A percentile compares a stretch with the other conserved stretches of the same genome.
Evolutionary conservation across 2,113 vertebrate species (phyloP).

Genomic region (Vicugna pacos): DNA sequence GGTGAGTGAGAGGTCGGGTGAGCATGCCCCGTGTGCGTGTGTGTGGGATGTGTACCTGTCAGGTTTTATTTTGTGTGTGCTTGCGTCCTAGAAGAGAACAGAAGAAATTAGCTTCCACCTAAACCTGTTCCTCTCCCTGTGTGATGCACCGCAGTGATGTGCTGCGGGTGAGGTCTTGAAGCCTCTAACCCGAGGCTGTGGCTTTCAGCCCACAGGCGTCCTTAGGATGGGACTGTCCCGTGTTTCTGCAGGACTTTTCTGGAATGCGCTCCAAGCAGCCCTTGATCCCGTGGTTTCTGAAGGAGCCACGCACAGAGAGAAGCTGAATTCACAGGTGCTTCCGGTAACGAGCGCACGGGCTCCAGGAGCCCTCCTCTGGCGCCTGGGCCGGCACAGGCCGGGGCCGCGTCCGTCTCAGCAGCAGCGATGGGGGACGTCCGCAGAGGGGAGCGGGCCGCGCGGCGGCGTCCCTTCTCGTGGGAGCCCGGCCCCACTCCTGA

Average conservation of each 20-base stretch:
- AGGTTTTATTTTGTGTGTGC: rapidly evolving
- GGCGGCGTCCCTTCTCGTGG: neutral
- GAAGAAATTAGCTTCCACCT: too few species aligned
- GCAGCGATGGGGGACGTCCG: rapidly evolving
- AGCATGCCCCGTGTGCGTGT: too few species aligned
- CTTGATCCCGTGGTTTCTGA: rapidly evolving
- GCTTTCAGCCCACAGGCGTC: neutral
- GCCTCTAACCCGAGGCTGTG: neutral
- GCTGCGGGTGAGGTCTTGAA: too few species aligned
- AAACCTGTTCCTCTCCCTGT: rapidly evolving
- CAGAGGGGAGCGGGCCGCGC: neutral
- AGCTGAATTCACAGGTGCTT: rapidly evolving
- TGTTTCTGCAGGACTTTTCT: neutral
- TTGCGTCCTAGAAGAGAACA: neutral
- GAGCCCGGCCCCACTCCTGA: neutral
- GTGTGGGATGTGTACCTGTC: neutral
- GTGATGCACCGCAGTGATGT: rapidly evolving
- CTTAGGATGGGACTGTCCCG: rapidly evolving
- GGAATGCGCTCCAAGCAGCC: neutral
- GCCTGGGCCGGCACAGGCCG: rapidly evolving
- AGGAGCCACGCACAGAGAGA: rapidly evolving
- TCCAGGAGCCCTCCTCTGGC: rapidly evolving
- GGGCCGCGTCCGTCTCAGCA: rapidly evolving
- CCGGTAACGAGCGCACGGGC: rapidly evolving
- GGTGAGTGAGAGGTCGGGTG: too few species aligned